Percentiles rank a stretch among this genome's conserved stretches.
Conservation (phyloP, 2,113 vertebrate species). For the Equus quagga region DNA sequence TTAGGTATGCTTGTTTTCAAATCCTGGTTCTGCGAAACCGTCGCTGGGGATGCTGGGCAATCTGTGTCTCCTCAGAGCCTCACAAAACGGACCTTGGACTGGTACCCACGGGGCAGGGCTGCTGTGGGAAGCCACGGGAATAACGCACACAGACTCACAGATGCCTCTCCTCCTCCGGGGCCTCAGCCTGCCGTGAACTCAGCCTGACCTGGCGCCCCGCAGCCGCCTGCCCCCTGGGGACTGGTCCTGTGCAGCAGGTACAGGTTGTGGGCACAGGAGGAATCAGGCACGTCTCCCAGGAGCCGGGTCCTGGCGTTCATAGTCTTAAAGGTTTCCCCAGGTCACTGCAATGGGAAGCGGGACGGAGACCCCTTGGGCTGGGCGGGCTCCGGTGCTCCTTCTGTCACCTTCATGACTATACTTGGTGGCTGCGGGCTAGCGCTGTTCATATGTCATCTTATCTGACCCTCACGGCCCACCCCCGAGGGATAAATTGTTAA, state of each 20-base stretch:
- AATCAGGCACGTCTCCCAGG: not conserved
- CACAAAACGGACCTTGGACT: not conserved
- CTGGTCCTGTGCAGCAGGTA: too few relatives aligned
- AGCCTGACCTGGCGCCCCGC: fast-evolving
- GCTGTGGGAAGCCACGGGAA: fast-evolving
- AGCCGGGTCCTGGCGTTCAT: too few relatives aligned
- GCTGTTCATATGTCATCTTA: not conserved
- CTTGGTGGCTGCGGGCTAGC: fast-evolving
- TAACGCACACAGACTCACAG: fast-evolving
- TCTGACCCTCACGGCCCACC: fast-evolving
- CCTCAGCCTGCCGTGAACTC: fast-evolving
- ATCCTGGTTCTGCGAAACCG: not conserved
- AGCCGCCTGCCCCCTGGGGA: too few relatives aligned
- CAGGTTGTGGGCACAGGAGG: too few relatives aligned
- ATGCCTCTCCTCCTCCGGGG: not conserved
- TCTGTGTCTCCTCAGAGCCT: not conserved
- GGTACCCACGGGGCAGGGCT: fast-evolving
- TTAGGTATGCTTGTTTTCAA: not conserved
- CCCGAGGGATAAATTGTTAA: not conserved
- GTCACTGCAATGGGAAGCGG: fast-evolving
- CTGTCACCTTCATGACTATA: fast-evolving
- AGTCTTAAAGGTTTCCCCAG: not conserved
- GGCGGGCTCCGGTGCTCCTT: fast-evolving
- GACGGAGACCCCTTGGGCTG: fast-evolving
- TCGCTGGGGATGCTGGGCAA: not conserved